Evolutionary conservation across 2,113 vertebrate species (phyloP).

Genomic region (Anolis sagrei): DNA sequence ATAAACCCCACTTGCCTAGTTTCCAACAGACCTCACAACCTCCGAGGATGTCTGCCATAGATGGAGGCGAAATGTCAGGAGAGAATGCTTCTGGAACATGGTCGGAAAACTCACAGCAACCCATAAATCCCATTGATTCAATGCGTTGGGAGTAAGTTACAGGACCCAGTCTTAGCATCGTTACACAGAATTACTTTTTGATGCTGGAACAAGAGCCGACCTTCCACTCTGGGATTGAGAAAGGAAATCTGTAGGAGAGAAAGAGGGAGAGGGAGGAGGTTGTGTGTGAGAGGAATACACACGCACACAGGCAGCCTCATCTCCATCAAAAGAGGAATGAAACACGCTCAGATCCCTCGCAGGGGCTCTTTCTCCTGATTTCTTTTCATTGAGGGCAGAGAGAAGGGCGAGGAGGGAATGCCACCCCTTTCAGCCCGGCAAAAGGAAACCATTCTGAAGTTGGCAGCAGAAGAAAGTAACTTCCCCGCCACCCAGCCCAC

Average conservation of each 20-base stretch:
- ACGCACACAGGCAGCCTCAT: not conserved
- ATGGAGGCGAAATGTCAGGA: no score
- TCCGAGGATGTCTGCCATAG: no score
- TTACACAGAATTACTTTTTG: no score
- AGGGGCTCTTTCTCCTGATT: not conserved
- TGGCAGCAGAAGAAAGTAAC: not conserved
- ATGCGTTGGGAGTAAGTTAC: no score
- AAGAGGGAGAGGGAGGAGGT: not conserved
- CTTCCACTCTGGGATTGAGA: conserved; percentile 62
- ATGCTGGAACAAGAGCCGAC: conserved; percentile 60
- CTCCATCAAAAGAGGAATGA: not conserved
- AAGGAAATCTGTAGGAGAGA: not conserved
- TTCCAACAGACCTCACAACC: no score
- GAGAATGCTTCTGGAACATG: no score
- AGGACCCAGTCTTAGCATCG: no score
- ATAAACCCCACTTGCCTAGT: no score
- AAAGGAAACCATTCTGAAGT: not conserved
- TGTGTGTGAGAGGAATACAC: not conserved
- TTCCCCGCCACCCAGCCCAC: not conserved
- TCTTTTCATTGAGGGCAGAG: not conserved
- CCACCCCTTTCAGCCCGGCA: not conserved
- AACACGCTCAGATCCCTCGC: not conserved
- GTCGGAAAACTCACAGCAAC: no score
- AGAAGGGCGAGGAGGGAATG: not conserved
- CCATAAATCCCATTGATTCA: no score